These are phyloP conservation scores for Eptesicus fuscus DNA, from an alignment of 2,113 vertebrate genomes.

Conservation along the genomic window DNA sequence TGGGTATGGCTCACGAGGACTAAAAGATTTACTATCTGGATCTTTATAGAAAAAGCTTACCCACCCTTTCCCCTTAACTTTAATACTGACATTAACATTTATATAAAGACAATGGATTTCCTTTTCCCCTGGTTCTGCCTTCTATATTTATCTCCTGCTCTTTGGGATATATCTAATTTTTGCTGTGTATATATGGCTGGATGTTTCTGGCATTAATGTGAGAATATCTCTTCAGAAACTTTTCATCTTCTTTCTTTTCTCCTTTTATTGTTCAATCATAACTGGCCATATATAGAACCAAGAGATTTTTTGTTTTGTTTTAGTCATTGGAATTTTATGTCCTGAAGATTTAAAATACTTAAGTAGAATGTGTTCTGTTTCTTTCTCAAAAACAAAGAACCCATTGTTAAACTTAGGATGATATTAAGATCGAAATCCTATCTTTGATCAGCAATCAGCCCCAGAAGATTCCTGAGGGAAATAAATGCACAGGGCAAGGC, in stretches of 20 bases:
- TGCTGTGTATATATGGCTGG: background rate
- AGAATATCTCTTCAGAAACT: background rate
- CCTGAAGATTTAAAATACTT: slow-evolving; percentile 24
- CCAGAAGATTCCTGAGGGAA: background rate
- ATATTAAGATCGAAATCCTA: background rate
- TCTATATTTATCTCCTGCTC: background rate
- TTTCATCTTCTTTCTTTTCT: background rate
- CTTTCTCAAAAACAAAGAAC: slow-evolving; percentile 29
- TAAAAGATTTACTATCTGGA: background rate
- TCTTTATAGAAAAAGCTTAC: slow-evolving; percentile 5
- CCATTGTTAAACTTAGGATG: slow-evolving; percentile 4
- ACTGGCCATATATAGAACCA: background rate
- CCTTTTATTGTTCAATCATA: background rate
- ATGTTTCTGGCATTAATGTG: background rate
- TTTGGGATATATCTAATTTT: background rate
- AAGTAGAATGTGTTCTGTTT: background rate
- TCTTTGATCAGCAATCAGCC: background rate
- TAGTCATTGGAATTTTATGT: slow-evolving; percentile 22
- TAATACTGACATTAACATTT: background rate
- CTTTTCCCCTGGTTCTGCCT: background rate
- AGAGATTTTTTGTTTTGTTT: slow-evolving; percentile 6
- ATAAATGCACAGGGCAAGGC: background rate
- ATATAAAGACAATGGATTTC: background rate
- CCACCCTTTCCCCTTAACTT: background rate
- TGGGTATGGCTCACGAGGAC: background rate